Evolutionary conservation across 2,113 vertebrate genomes (phyloP).

Genomic region (Ahaetulla prasina): DNA sequence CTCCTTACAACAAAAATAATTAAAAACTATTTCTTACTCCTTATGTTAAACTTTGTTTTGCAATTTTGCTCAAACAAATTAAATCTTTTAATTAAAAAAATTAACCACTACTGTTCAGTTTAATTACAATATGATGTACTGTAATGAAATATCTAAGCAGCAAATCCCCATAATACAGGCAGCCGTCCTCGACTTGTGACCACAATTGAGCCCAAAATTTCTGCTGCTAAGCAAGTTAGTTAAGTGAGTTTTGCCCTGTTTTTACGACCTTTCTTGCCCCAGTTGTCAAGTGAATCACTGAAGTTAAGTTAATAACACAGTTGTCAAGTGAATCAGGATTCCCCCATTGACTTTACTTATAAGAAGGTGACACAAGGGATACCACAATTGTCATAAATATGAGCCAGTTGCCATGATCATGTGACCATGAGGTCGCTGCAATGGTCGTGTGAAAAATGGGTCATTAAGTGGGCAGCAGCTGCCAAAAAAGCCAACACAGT

Average conservation of each 20-base stretch:
- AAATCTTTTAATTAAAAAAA: neutral
- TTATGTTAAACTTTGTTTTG: neutral
- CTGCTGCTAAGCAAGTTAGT: neutral
- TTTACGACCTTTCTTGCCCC: neutral
- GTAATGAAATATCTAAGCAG: neutral
- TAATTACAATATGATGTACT: neutral
- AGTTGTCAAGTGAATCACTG: neutral
- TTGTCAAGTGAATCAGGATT: neutral
- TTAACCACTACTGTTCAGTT: neutral
- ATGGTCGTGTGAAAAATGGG: neutral
- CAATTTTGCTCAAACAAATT: neutral
- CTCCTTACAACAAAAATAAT: neutral
- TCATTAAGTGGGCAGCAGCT: neutral
- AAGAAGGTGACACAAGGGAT: neutral
- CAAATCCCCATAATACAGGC: neutral
- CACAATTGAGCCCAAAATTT: neutral
- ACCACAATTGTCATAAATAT: neutral
- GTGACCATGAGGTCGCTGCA: neutral
- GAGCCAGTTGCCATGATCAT: neutral
- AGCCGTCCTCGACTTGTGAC: neutral
- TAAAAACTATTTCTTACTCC: neutral
- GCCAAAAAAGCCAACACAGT: too few species aligned
- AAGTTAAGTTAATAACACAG: neutral
- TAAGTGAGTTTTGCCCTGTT: neutral
- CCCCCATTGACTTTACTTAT: neutral